phyloP scores from a whole-genome alignment of 2,888 invertebrate species.

The Apodemia duryi region DNA sequence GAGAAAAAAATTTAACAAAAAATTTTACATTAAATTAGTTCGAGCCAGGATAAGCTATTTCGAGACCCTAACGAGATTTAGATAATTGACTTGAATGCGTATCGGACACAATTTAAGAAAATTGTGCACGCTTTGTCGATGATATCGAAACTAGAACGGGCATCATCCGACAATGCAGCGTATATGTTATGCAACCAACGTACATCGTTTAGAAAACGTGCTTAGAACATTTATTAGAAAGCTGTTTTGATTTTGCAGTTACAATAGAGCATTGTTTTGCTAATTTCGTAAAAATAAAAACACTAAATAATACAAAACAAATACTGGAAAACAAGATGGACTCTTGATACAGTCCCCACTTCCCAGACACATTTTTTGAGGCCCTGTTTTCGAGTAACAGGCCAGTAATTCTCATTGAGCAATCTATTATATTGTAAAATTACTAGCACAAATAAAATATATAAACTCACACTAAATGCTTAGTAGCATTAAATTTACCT shows the following conservation, averaged over 20 bases:
- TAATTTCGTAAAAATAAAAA: background rate
- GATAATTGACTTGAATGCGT: background rate
- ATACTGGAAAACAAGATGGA: background rate
- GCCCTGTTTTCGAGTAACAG: too few relatives aligned
- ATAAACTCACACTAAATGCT: too few relatives aligned
- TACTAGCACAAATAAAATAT: too few relatives aligned
- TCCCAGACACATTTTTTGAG: too few relatives aligned
- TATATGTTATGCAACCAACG: slow-evolving; percentile 13
- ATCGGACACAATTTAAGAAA: background rate
- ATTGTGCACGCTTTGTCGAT: background rate
- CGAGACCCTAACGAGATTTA: background rate
- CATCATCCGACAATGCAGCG: slow-evolving; percentile 16
- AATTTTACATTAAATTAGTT: too few relatives aligned
- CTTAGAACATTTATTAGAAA: slow-evolving; percentile 15
- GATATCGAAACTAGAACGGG: slow-evolving; percentile 15
- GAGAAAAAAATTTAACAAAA: too few relatives aligned
- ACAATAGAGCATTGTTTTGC: background rate
- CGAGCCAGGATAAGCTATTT: too few relatives aligned
- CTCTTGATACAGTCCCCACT: too few relatives aligned
- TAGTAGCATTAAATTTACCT: too few relatives aligned
- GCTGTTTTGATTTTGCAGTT: slow-evolving; percentile 10
- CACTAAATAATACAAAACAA: background rate
- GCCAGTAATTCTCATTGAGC: too few relatives aligned
- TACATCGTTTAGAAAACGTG: slow-evolving; percentile 12
- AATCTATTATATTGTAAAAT: too few relatives aligned